Evolutionary conservation across 2,888 invertebrate species (phyloP).

Genomic region (Smittia sp.): DNA sequence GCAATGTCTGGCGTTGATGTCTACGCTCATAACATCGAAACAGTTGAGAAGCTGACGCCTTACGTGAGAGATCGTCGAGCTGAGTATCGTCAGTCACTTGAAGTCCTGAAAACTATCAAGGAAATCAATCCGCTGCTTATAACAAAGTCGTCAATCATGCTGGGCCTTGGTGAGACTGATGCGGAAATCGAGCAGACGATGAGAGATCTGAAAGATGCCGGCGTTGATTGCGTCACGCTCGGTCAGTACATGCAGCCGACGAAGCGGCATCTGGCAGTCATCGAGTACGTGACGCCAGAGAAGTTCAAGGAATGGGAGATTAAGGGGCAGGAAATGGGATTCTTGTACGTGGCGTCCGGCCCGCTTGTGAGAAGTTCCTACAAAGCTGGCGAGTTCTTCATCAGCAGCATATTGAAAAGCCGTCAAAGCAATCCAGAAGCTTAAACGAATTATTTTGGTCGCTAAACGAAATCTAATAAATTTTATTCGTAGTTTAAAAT

Average conservation of each 20-base stretch:
- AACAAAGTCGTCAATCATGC: constrained; percentile 98
- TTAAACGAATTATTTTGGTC: background rate
- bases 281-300: constrained; percentile 94
- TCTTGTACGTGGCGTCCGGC: constrained; percentile 95
- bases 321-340: constrained; percentile 79
- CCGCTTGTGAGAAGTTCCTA: constrained; percentile 96
- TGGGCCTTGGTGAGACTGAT: constrained; percentile 91
- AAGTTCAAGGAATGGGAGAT: constrained; percentile 86
- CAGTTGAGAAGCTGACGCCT: constrained; percentile 85
- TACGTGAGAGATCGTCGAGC: constrained; percentile 93
- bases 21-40: constrained; percentile 98
- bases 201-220: constrained; percentile 74
- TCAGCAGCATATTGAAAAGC: constrained; percentile 72
- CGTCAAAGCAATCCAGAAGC: constrained; percentile 51
- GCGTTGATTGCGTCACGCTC: constrained; percentile 93
- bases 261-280: constrained; percentile 87
- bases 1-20: constrained; percentile 87
- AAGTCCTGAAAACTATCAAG: constrained; percentile 80
- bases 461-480: background rate
- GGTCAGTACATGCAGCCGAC: constrained; percentile 99
- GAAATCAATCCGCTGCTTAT: constrained; percentile 74
- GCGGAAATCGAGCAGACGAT: constrained; percentile 82
- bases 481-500: background rate
- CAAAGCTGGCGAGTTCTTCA: constrained; percentile 94
- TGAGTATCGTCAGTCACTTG: constrained; percentile 84